Base-by-base conservation (phyloP, 2,113 vertebrate genomes). In the Caretta caretta region DNA sequence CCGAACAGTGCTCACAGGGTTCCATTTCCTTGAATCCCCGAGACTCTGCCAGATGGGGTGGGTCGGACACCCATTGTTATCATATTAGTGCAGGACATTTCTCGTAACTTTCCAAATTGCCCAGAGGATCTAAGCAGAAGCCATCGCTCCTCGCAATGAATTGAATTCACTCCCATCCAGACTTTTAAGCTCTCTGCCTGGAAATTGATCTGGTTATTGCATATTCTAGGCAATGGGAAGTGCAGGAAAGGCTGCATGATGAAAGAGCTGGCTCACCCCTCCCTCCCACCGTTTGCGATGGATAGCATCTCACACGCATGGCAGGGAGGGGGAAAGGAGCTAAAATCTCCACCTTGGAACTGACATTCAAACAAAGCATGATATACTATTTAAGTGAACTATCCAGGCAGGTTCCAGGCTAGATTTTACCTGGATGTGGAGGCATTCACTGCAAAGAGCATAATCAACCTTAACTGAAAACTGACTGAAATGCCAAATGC, bases 261-360 rank as follows among this genome's bases (percentile, higher is more conserved):
- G 31, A 69, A 20, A 69, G 16, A 38, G 35, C n/a, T 38, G 65
- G 35, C 25, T 1, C 3, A 1, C 38, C 1, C 2, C 20, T 1
- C 1, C 8, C 29, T 22, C 0, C 10, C 59, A n/a, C 80, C 38
- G 25, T 11, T 53, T 0, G 0, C 7, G 8, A 17, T 2, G 2
- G 3, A 14, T 0, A 0, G 38, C 75, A 48, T 80, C 48, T 9
- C 2, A 8, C 14, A 13, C 16, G 13, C 29, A 50, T 10, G 8
- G 78, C 16, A 50, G 27, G 1, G 9, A 0, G 1, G 65, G n/a
- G 35, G 27, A 86, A 49, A 92, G 49, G 84, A 42, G n/a, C 51
- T 3, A 3, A 13, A 1, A 1, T 4, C 7, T 48, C 46, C 2
- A 3, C 1, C 42, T 8, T 48, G 17, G 22, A 78, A 78, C 75